Evolutionary conservation across 2,113 vertebrate species (phyloP), one percentile per base, ranked within the genome.

Genomic region (Zosterops pallidus): DNA sequence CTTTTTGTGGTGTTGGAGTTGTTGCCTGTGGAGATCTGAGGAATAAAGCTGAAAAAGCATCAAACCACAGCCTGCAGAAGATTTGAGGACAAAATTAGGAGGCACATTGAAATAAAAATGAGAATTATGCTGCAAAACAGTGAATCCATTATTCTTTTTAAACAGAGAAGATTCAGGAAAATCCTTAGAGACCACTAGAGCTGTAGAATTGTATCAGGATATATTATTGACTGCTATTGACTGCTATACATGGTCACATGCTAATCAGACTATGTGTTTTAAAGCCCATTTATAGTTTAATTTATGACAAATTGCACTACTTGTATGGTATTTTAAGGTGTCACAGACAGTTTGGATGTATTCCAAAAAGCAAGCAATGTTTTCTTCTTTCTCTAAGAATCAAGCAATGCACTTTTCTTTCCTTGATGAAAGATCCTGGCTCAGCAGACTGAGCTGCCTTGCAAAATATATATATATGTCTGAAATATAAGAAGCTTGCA

Each of bases 371-470:
- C 47, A 91, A 80, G 93, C 26, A 76, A 77, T 79, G 23, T 92
- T 95, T 96, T 94, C 83, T 92, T 87, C 91, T 95, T 95, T 95
- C 86, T 92, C 64, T 94, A 71, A 91, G 80, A 97, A 87, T 76
- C 49, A 91, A 69, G 84, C 31, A 90, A 65, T 80, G 65, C 52
- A 69, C 83, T 95, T 93, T 94, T 92, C 94, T 93, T 92, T 82
- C 69, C 91, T 67, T 67, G 92, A 89, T 94, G 96, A 97, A 97
- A 96, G 96, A 94, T 92, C 46, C 83, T 95, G 86, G 91, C 91
- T 95, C 83, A 87, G 70, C 80, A 79, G 70, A 37, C 91, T 89
- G 94, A 87, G 49, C 86, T 94, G 88, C 74, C 74, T 94, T 0
- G 0, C 86, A 90, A 80, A 83, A 95, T 76, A 87, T 89, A 71